These are phyloP conservation scores for Apamea epomidion DNA, from an alignment of 2,888 invertebrate genomes.

Conservation along the genomic window DNA sequence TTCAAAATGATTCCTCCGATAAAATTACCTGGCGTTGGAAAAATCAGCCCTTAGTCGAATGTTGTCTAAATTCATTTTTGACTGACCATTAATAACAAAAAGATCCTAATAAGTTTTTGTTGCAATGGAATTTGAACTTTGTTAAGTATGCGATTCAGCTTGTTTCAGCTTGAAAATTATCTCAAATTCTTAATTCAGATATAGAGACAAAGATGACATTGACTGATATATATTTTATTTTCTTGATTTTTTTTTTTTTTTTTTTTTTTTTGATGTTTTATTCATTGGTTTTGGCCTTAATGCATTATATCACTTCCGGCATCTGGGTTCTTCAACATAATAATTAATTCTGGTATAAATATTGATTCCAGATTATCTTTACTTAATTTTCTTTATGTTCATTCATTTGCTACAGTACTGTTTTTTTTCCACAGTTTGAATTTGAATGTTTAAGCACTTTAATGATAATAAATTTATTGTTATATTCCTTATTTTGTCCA, in stretches of 20 bases:
- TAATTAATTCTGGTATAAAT: not conserved
- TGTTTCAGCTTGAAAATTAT: not conserved
- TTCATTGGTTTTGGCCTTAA: slow-evolving; percentile 14
- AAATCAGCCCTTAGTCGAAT: too few relatives aligned
- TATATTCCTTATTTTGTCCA: slow-evolving; percentile 18
- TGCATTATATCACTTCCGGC: not conserved
- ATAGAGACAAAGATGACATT: not conserved
- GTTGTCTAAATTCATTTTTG: too few relatives aligned
- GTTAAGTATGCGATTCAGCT: not conserved
- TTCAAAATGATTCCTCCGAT: too few relatives aligned
- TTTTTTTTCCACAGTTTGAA: not conserved
- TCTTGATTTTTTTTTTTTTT: too few relatives aligned
- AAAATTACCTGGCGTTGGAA: too few relatives aligned
- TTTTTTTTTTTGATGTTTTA: slow-evolving; percentile 36
- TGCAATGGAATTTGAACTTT: too few relatives aligned
- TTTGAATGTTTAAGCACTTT: not conserved
- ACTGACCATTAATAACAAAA: too few relatives aligned
- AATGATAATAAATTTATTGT: not conserved
- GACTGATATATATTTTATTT: not conserved
- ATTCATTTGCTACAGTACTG: not conserved
- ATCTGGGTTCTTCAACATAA: not conserved
- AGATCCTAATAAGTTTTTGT: too few relatives aligned
- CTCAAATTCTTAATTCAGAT: not conserved
- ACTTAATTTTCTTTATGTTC: not conserved
- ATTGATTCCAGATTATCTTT: not conserved